Evolutionary conservation across 2,113 vertebrate genomes (phyloP).

Genomic region (Erythrolamprus reginae): DNA sequence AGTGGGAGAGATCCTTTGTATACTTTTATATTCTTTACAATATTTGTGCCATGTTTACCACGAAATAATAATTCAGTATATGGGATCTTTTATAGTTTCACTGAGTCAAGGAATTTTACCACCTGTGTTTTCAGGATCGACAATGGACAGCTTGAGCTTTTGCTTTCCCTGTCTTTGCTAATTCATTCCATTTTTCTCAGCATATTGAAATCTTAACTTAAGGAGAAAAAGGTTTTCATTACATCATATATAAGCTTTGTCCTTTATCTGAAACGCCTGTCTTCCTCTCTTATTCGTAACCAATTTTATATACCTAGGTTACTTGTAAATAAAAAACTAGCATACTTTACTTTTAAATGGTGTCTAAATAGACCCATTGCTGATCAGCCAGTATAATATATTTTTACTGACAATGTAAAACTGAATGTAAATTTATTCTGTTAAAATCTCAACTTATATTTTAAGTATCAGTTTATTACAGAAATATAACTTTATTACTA

Average conservation of each 20-base stretch:
- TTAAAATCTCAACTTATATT: neutral
- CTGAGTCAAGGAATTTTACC: neutral
- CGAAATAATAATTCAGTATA: slow-evolving; percentile 5
- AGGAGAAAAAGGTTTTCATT: slow-evolving; percentile 5
- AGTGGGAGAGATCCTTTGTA: neutral
- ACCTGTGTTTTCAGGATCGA: neutral
- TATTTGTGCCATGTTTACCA: slow-evolving; percentile 4
- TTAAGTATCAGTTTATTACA: slow-evolving; percentile 1
- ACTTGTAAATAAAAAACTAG: slow-evolving; percentile 3
- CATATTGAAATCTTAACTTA: neutral
- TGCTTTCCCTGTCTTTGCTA: neutral
- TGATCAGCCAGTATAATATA: neutral
- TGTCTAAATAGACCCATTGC: neutral
- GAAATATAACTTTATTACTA: neutral
- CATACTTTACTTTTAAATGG: slow-evolving; percentile 16
- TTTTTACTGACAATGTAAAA: slow-evolving; percentile 15
- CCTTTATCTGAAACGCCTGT: neutral
- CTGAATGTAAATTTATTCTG: slow-evolving; percentile 22
- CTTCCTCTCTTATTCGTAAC: neutral
- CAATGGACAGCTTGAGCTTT: neutral
- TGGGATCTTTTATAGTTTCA: neutral
- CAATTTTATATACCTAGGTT: neutral
- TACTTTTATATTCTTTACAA: neutral
- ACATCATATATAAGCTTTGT: neutral
- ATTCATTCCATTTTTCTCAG: neutral